phyloP scores from a whole-genome alignment of 2,888 invertebrate species.

The Tetragonula carbonaria region DNA sequence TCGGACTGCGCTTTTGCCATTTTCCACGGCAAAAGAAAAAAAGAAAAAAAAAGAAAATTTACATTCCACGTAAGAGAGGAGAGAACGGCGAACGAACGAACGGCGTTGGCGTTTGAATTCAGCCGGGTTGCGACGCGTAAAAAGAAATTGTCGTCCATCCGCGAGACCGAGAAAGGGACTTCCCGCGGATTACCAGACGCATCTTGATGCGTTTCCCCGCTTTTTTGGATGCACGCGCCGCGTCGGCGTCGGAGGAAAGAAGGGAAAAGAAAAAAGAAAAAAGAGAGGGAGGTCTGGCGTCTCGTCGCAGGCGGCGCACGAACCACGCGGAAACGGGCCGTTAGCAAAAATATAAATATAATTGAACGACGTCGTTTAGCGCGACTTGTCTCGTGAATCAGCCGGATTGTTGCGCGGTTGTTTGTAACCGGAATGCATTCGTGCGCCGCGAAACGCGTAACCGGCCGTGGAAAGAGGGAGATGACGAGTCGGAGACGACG shows the following conservation, averaged over 20 bases:
- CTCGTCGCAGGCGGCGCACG: slow-evolving; percentile 46
- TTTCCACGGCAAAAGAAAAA: background rate
- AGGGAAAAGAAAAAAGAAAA: background rate
- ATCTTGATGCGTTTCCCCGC: slow-evolving; percentile 53
- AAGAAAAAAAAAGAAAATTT: too few species aligned
- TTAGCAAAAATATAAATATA: slow-evolving; percentile 60
- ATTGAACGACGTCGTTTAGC: slow-evolving; percentile 61
- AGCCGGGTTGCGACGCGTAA: slow-evolving; percentile 38
- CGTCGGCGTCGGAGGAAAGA: slow-evolving; percentile 4
- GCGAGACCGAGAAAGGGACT: slow-evolving; percentile 13
- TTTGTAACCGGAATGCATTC: slow-evolving; percentile 48
- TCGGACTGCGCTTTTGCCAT: slow-evolving; percentile 1
- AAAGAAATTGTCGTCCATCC: slow-evolving; percentile 40
- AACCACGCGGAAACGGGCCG: slow-evolving; percentile 41
- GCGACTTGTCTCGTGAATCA: slow-evolving; percentile 59
- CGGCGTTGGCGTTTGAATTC: slow-evolving; percentile 50
- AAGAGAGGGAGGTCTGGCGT: background rate
- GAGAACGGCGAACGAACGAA: background rate
- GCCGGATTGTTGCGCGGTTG: slow-evolving; percentile 49
- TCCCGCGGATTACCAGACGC: slow-evolving; percentile 33
- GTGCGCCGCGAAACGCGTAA: slow-evolving; percentile 36
- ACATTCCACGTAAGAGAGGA: background rate
- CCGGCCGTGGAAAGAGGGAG: slow-evolving; percentile 8
- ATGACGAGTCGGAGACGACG: slow-evolving; percentile 31
- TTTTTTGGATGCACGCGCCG: slow-evolving; percentile 39